A percentile compares a stretch with the other conserved stretches of the same genome.
Evolutionary conservation across 1,140 invertebrate genomes (phyloP).

Genomic region (Atta texana): DNA sequence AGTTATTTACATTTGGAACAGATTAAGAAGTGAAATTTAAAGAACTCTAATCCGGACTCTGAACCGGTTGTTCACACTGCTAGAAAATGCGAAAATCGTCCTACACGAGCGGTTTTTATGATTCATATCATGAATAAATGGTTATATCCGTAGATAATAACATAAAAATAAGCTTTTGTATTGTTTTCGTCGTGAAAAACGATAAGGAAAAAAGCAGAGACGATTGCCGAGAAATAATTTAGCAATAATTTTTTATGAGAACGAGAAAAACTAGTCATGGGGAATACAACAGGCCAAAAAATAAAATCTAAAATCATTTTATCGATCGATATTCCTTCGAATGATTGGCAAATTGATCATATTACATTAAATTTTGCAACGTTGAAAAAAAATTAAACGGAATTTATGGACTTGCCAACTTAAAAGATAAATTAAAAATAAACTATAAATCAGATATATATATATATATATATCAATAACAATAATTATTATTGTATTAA

Average conservation of each 20-base stretch:
- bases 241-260: neutral
- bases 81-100: slow-evolving; percentile 62
- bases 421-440: neutral
- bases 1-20: slow-evolving; percentile 60
- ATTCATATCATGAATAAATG: slow-evolving; percentile 55
- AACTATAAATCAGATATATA: neutral
- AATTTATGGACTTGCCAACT: neutral
- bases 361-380: neutral
- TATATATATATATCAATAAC: too few species aligned
- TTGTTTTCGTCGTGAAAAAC: neutral
- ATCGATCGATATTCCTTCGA: neutral
- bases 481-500: neutral
- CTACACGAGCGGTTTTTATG: slow-evolving; percentile 4
- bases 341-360: slow-evolving; percentile 12
- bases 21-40: slow-evolving; percentile 67
- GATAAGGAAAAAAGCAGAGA: neutral
- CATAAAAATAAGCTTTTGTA: slow-evolving; percentile 34
- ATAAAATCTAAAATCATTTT: neutral
- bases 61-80: slow-evolving; percentile 14
- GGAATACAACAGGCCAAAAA: neutral
- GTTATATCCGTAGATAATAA: slow-evolving; percentile 26
- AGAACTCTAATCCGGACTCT: slow-evolving; percentile 19
- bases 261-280: neutral
- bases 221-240: slow-evolving; percentile 12
- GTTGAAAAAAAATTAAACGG: neutral